Percentiles rank a stretch among this genome's conserved stretches.
These are phyloP conservation scores for Cyprinodon variegatus DNA, from an alignment of 2,113 vertebrate genomes.

Conservation along the genomic window DNA sequence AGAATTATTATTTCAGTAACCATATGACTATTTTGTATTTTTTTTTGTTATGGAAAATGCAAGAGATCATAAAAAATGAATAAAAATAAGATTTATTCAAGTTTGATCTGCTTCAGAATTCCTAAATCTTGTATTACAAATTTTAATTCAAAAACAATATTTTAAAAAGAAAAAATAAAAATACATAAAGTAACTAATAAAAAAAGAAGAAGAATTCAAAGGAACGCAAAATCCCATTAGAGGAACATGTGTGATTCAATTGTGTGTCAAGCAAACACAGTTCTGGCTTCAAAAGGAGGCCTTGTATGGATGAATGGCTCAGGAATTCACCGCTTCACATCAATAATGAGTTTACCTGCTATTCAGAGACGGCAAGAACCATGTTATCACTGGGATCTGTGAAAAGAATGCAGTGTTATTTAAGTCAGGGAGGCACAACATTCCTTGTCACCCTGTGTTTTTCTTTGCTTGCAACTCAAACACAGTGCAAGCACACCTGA, in stretches of 20 bases:
- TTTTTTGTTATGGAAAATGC: neutral
- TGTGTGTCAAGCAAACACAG: constrained; percentile 55
- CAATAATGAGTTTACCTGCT: constrained; percentile 53
- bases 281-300: constrained; percentile 58
- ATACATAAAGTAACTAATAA: constrained; percentile 1
- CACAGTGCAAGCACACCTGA: constrained; percentile 31
- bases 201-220: neutral
- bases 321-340: constrained; percentile 57
- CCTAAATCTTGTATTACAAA: no score
- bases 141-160: neutral
- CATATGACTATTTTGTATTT: neutral
- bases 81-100: neutral
- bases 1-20: neutral
- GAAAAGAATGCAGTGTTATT: constrained; percentile 64
- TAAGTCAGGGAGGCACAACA: constrained; percentile 44
- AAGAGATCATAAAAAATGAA: neutral
- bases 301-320: constrained; percentile 59
- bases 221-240: constrained; percentile 21
- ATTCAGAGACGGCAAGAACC: constrained; percentile 43
- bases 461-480: constrained; percentile 33
- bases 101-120: neutral
- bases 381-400: constrained; percentile 65
- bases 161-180: no score
- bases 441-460: constrained; percentile 35
- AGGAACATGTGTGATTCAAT: constrained; percentile 33